Percentiles rank a stretch among this genome's conserved stretches.
phyloP scores from a whole-genome alignment of 2,888 invertebrate species.

The Cataglyphis cursor region DNA sequence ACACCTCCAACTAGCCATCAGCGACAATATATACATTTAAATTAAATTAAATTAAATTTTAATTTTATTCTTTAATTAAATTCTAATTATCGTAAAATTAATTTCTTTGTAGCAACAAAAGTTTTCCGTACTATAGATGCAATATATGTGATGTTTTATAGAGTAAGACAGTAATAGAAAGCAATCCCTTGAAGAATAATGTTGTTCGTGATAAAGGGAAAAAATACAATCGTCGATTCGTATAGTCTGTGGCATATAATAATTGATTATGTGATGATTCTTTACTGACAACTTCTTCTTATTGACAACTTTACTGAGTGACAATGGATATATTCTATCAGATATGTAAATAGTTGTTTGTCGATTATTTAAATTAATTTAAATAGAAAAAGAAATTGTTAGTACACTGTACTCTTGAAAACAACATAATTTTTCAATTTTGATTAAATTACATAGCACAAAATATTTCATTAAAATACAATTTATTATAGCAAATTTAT shows the following conservation, averaged over 20 bases:
- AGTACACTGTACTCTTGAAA: background rate
- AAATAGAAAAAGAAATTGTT: background rate
- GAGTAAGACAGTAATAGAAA: constrained; percentile 43
- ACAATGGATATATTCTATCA: constrained; percentile 19
- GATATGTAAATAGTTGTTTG: background rate
- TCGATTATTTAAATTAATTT: constrained; percentile 6
- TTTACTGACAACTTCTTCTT: no score
- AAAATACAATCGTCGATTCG: background rate
- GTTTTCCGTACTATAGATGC: background rate
- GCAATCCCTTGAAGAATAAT: constrained; percentile 68
- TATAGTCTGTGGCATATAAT: constrained; percentile 5
- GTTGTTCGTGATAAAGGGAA: constrained; percentile 27
- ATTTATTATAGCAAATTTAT: background rate
- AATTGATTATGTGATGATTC: background rate
- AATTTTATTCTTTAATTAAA: no score
- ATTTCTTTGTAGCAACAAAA: constrained; percentile 21
- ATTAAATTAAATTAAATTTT: no score
- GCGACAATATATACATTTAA: constrained; percentile 63
- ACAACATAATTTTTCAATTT: constrained; percentile 5
- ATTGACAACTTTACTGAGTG: background rate
- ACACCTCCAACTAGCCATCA: constrained; percentile 51
- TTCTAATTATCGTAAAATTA: constrained; percentile 46
- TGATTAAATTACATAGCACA: background rate
- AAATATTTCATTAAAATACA: constrained; percentile 7
- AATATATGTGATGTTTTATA: constrained; percentile 50